Percentiles rank a stretch among this genome's conserved stretches.
Evolutionary conservation across 2,797 vertebrate species (phyloP).

Genomic region (Oreortyx pictus): DNA sequence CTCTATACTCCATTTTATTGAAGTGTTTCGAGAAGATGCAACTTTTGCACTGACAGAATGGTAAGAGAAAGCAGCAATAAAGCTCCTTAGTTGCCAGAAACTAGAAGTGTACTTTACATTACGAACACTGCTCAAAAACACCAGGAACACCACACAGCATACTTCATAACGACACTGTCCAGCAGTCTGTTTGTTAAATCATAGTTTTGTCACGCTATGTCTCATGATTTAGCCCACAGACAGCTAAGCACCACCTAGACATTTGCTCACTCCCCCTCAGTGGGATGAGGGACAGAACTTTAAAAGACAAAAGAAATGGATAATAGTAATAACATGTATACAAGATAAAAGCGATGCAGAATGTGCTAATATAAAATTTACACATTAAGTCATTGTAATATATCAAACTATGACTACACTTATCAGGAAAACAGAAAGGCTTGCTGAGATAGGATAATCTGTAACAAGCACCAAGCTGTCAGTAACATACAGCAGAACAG

Average conservation of each 20-base stretch:
- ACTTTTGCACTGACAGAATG: background rate
- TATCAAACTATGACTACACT: background rate
- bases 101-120: background rate
- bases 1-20: background rate
- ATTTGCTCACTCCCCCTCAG: background rate
- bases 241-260: background rate
- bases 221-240: background rate
- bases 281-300: background rate
- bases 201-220: background rate
- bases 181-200: background rate
- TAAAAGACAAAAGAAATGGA: background rate
- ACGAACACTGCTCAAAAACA: background rate
- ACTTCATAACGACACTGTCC: background rate
- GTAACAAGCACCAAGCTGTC: background rate
- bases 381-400: background rate
- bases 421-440: background rate
- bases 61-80: background rate
- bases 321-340: background rate
- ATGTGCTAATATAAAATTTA: background rate
- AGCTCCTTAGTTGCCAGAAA: background rate
- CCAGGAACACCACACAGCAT: background rate
- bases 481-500: background rate
- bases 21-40: background rate
- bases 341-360: rapidly evolving
- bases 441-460: background rate